These are phyloP conservation scores for Sphecodes monilicornis DNA, from an alignment of 2,888 invertebrate species.

Conservation along the genomic window DNA sequence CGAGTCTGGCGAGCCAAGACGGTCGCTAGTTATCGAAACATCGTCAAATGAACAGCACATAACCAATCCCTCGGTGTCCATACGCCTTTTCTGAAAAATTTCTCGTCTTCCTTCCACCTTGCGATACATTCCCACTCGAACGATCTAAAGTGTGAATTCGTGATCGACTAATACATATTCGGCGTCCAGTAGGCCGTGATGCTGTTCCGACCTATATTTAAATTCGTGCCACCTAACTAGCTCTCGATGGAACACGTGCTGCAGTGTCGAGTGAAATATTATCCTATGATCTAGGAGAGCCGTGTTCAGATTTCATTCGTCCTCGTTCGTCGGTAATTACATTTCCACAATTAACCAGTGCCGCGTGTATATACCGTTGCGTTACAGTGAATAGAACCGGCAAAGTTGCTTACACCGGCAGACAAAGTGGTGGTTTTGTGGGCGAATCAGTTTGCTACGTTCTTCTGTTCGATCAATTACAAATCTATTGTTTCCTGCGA, in stretches of 20 bases:
- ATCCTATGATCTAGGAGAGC: not conserved
- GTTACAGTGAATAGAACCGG: not conserved
- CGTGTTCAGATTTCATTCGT: not conserved
- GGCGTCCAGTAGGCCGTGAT: not conserved
- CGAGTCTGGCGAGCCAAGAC: not conserved
- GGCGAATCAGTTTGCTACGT: not conserved
- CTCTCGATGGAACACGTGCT: not conserved
- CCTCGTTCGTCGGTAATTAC: not conserved
- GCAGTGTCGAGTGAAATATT: not conserved
- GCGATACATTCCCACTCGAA: not conserved
- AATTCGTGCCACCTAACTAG: not conserved
- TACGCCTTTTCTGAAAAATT: not conserved
- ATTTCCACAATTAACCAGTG: not conserved
- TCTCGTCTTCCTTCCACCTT: not conserved
- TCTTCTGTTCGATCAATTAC: not conserved
- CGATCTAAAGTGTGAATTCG: not conserved
- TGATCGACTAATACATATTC: not conserved
- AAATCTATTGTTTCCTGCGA: not conserved
- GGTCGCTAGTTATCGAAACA: not conserved
- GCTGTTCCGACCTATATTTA: conserved; percentile 27
- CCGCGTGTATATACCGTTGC: not conserved
- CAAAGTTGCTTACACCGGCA: not conserved
- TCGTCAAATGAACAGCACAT: not conserved
- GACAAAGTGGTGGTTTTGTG: not conserved
- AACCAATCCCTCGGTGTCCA: not conserved